Evolutionary conservation across 2,888 invertebrate species (phyloP).

Genomic region (Phlogophora meticulosa): DNA sequence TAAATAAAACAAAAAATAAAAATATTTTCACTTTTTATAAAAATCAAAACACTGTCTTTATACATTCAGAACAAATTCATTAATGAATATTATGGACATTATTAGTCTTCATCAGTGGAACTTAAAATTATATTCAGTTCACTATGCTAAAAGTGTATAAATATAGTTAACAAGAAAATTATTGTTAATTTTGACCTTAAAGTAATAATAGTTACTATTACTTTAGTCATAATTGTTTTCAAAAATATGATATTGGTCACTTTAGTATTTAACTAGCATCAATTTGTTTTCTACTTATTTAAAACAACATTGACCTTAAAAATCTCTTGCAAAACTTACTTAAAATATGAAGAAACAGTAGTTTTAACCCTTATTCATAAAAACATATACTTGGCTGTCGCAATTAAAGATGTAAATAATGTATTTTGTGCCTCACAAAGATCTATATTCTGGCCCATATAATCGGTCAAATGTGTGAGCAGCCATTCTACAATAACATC

Average conservation of each 20-base stretch:
- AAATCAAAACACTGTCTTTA: conserved; percentile 55
- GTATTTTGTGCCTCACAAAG: not conserved
- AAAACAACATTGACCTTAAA: conserved; percentile 39
- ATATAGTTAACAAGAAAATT: conserved; percentile 44
- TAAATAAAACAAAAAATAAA: conserved; percentile 46
- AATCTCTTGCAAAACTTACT: conserved; percentile 21
- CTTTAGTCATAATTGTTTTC: conserved; percentile 28
- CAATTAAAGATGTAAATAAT: conserved; percentile 1
- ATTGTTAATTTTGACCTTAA: not conserved
- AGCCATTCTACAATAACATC: not conserved
- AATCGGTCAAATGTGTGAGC: not conserved
- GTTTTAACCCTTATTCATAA: conserved; percentile 9
- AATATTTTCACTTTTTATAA: conserved; percentile 56
- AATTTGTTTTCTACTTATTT: conserved; percentile 16
- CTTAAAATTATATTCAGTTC: conserved; percentile 48
- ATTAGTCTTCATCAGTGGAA: conserved; percentile 46
- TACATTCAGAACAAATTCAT: conserved; percentile 58
- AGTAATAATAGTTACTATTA: conserved; percentile 21
- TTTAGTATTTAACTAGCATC: conserved; percentile 17
- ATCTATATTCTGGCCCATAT: not conserved
- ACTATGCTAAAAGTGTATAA: conserved; percentile 31
- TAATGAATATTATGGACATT: conserved; percentile 48
- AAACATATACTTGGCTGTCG: not conserved
- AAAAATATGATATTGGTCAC: conserved; percentile 35
- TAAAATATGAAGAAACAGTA: conserved; percentile 13